Percentiles rank a stretch among this genome's conserved stretches.
These are phyloP conservation scores for Microctenopoma stevenorrisi DNA, from an alignment of 2,797 vertebrate species.

Conservation along the genomic window DNA sequence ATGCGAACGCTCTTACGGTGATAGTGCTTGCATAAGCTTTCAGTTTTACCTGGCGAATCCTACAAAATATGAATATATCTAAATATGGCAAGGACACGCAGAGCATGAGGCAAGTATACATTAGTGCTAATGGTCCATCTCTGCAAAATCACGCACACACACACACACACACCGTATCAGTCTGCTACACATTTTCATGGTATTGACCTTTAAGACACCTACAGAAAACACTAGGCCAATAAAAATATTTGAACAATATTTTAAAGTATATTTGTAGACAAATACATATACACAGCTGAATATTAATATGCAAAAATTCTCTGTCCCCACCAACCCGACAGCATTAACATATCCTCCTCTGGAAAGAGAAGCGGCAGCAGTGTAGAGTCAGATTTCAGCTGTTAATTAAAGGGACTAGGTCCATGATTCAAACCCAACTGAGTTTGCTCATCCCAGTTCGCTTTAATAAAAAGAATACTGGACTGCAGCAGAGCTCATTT, in stretches of 20 bases:
- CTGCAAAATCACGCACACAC: conserved; percentile 32
- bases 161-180: not conserved
- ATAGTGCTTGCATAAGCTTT: conserved; percentile 60
- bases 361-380: conserved; percentile 14
- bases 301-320: conserved; percentile 10
- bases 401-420: conserved; percentile 48
- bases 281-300: conserved; percentile 10
- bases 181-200: not conserved
- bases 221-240: not conserved
- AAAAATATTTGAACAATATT: not conserved
- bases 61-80: conserved; percentile 64
- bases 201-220: not conserved
- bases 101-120: conserved; percentile 58
- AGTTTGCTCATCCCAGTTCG: conserved; percentile 37
- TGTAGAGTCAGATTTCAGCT: conserved; percentile 18
- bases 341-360: conserved; percentile 5
- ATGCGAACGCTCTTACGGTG: conserved; percentile 3
- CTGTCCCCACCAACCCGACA: not conserved
- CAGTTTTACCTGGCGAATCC: conserved; percentile 61
- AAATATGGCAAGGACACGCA: conserved; percentile 44
- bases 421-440: conserved; percentile 43
- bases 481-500: conserved; percentile 36
- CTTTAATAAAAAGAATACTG: conserved; percentile 34
- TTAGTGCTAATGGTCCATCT: conserved; percentile 61
- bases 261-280: not conserved